These are phyloP conservation scores for Drosophila rufa DNA, from an alignment of 1,140 invertebrate species.

Conservation along the genomic window DNA sequence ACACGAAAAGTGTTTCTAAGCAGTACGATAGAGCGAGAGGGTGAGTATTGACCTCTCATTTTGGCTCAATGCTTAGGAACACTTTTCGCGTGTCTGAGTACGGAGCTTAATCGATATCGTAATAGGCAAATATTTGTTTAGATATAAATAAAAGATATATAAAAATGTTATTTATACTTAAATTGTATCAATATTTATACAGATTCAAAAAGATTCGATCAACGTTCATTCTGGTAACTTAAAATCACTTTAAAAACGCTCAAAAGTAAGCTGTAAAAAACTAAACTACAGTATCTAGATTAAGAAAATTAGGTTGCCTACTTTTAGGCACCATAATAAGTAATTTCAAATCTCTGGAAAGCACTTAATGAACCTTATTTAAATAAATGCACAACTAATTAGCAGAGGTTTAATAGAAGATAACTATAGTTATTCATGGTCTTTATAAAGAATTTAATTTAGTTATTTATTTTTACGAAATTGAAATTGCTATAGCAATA, in stretches of 20 bases:
- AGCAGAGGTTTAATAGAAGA: neutral
- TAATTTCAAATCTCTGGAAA: neutral
- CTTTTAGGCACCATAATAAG: neutral
- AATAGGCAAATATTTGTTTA: neutral
- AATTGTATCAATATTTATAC: neutral
- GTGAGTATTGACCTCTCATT: too few relatives aligned
- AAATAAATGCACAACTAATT: neutral
- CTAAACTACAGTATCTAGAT: slow-evolving; percentile 10
- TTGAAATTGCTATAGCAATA: too few relatives aligned
- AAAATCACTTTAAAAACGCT: neutral
- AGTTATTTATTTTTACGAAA: too few relatives aligned
- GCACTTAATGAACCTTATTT: neutral
- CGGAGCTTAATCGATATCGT: too few relatives aligned
- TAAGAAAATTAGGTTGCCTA: neutral
- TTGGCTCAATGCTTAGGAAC: too few relatives aligned
- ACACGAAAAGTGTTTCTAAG: too few relatives aligned
- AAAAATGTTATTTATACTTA: neutral
- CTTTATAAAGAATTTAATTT: too few relatives aligned
- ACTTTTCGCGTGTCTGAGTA: too few relatives aligned
- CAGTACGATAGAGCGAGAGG: too few relatives aligned
- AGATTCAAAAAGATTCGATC: neutral
- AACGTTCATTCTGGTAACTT: neutral
- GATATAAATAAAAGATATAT: neutral
- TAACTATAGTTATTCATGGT: neutral
- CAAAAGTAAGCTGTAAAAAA: neutral